Base-by-base conservation (phyloP, 1,140 invertebrate genomes). In the Chionoecetes opilio region DNA sequence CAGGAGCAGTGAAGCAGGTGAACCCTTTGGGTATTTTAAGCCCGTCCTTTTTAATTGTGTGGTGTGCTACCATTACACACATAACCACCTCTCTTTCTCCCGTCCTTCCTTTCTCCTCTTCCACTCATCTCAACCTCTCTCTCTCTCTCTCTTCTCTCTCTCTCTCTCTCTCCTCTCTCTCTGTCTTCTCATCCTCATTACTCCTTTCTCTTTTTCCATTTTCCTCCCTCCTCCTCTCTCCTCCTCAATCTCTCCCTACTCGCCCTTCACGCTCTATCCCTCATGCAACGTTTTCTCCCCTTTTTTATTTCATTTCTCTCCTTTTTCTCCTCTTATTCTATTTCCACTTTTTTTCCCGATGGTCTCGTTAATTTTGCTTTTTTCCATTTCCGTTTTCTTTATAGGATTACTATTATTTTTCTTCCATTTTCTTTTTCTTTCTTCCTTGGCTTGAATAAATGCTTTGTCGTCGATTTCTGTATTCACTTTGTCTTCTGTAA, bases 1-100 rank as follows among this genome's bases (percentile, higher is more conserved):
- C 63, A 75, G 21, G 21, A 17, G n/a, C n/a, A n/a, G n/a, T n/a
- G n/a, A n/a, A n/a, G n/a, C n/a, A n/a, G n/a, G n/a, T n/a, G n/a
- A n/a, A n/a, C n/a, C n/a, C n/a, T n/a, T n/a, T n/a, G n/a, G n/a
- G n/a, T n/a, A n/a, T n/a, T n/a, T n/a, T n/a, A n/a, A n/a, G n/a
- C n/a, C n/a, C n/a, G n/a, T n/a, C n/a, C n/a, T n/a, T n/a, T n/a
- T n/a, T n/a, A n/a, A n/a, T n/a, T n/a, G n/a, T n/a, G n/a, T n/a
- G n/a, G n/a, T n/a, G n/a, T n/a, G n/a, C n/a, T n/a, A n/a, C n/a
- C n/a, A n/a, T n/a, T n/a, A n/a, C n/a, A n/a, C n/a, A n/a, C n/a
- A n/a, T n/a, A n/a, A n/a, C n/a, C n/a, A n/a, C n/a, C 85, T 87
- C 37, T 87, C 85, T 38, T 32, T 38, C 85, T 87, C 85, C n/a